Conservation (phyloP, 92 coral and sea anemone genomes). For the Phenganax marumi region DNA sequence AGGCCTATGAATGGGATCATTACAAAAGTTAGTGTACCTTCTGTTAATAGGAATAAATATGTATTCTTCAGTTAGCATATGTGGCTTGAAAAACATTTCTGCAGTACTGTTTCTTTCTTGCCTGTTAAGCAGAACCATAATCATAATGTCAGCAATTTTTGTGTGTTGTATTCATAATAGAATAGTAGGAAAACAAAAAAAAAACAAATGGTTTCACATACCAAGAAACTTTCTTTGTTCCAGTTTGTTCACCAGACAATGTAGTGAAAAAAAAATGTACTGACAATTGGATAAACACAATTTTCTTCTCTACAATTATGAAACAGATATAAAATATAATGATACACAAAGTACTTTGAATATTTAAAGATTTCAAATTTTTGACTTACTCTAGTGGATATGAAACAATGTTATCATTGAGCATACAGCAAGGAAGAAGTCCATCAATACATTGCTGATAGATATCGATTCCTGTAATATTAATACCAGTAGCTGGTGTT, state of each 20-base stretch:
- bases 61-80: neutral
- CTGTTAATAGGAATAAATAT: too few species aligned
- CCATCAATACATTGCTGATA: neutral
- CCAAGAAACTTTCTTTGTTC: neutral
- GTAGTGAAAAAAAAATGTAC: neutral
- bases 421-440: neutral
- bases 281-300: neutral
- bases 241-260: slow-evolving; percentile 7
- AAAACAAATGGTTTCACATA: neutral
- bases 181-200: neutral
- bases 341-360: neutral
- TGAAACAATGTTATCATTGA: neutral
- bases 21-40: neutral
- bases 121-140: neutral
- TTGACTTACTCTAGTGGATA: neutral
- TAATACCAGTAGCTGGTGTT: too few species aligned
- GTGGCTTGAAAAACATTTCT: neutral
- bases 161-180: neutral
- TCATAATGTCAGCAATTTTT: neutral
- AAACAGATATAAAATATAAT: neutral
- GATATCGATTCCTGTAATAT: slow-evolving; percentile 4
- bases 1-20: too few species aligned
- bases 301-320: neutral
- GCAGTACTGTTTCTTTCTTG: neutral
- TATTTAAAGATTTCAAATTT: neutral